These are phyloP conservation scores for Stichopus chloronotus DNA, from an alignment of 35 echinoderm and acorn worm genomes.

Conservation along the genomic window DNA sequence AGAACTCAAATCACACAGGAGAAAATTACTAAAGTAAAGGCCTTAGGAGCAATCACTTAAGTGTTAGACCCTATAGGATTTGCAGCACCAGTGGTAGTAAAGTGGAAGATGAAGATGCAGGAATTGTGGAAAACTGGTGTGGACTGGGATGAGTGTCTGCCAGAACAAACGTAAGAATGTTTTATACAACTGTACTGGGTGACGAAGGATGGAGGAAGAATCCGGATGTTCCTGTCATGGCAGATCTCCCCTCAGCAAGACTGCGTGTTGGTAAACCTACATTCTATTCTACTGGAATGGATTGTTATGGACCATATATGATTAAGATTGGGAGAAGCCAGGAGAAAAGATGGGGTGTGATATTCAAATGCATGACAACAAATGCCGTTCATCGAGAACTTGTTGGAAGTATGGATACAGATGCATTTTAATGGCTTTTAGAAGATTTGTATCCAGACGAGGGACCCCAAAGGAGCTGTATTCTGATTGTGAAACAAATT, in stretches of 20 bases:
- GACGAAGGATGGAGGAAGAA: conserved; percentile 47
- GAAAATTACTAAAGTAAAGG: conserved; percentile 40
- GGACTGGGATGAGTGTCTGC: conserved; percentile 43
- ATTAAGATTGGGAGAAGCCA: conserved; percentile 53
- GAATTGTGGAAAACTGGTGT: not conserved
- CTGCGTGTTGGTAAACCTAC: conserved; percentile 49
- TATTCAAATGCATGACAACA: conserved; percentile 69
- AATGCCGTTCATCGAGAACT: conserved; percentile 62
- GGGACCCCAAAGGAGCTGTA: conserved; percentile 45
- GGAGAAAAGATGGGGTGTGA: conserved; percentile 57
- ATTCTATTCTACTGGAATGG: conserved; percentile 64
- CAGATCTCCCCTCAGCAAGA: conserved; percentile 65
- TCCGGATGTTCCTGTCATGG: conserved; percentile 59
- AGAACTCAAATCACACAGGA: not conserved
- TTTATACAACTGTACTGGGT: not conserved
- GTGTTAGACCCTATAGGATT: conserved; percentile 50
- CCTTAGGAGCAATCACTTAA: not conserved
- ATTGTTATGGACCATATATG: conserved; percentile 64
- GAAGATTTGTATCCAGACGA: conserved; percentile 5
- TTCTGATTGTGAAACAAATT: conserved; percentile 56
- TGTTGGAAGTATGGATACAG: conserved; percentile 31
- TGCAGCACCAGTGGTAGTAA: not conserved
- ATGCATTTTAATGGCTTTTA: conserved; percentile 57
- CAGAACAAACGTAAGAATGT: not conserved
- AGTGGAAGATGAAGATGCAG: conserved; percentile 20